Percentiles rank a stretch among this genome's conserved stretches.
These are phyloP conservation scores for Polypterus senegalus DNA, from an alignment of 2,113 vertebrate genomes.

Conservation along the genomic window DNA sequence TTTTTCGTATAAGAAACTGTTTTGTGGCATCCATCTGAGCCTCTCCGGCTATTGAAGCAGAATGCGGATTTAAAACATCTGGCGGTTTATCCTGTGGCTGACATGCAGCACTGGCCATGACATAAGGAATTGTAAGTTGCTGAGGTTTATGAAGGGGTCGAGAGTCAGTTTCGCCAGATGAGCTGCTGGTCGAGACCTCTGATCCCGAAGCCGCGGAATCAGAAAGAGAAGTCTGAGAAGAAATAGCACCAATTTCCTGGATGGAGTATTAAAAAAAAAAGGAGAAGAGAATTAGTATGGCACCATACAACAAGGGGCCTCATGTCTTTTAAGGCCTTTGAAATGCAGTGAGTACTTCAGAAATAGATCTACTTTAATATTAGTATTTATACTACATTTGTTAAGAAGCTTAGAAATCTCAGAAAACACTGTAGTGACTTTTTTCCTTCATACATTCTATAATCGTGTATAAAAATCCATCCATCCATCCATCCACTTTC, in stretches of 20 bases:
- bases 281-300: no score
- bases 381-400: no score
- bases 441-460: no score
- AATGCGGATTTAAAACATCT: conserved; percentile 6
- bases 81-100: conserved; percentile 1
- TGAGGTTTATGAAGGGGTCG: conserved; percentile 29
- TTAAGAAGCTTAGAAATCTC: no score
- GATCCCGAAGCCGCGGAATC: conserved; percentile 30
- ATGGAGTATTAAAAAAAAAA: not conserved
- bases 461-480: no score
- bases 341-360: no score
- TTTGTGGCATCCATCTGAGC: not conserved
- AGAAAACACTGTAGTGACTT: no score
- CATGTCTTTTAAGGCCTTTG: no score
- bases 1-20: conserved; percentile 13
- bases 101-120: not conserved
- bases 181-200: conserved; percentile 34
- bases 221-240: conserved; percentile 30
- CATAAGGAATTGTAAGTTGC: conserved; percentile 1
- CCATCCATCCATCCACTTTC: no score
- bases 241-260: conserved; percentile 30
- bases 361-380: no score
- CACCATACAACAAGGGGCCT: no score
- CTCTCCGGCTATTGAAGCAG: not conserved
- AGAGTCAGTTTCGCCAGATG: conserved; percentile 29